A percentile compares a stretch with the other conserved stretches of the same genome.
Conservation (phyloP, 2,797 vertebrate genomes). For the Sebastes variabilis region DNA sequence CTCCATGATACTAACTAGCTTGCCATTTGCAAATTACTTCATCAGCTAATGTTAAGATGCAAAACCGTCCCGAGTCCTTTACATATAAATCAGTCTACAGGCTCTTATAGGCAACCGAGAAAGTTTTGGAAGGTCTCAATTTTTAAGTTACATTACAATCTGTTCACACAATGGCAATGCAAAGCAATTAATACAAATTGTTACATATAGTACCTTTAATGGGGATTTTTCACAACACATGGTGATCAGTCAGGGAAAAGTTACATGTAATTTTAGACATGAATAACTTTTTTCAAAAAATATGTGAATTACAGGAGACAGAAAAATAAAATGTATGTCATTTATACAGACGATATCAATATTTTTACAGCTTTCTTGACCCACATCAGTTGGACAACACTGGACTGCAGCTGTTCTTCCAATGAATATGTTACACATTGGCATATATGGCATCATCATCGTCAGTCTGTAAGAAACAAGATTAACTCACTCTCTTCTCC, state of each 20-base stretch:
- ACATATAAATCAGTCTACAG: no score
- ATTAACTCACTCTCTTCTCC: background rate
- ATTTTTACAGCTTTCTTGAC: background rate
- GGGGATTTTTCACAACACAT: background rate
- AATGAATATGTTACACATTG: conserved; percentile 48
- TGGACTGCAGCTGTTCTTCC: background rate
- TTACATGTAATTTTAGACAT: background rate
- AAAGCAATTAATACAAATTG: no score
- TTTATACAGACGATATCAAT: background rate
- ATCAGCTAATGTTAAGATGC: no score
- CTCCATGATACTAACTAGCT: no score
- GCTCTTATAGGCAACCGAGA: no score
- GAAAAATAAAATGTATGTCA: background rate
- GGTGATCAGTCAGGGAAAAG: background rate
- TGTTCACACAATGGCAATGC: no score
- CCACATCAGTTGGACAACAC: background rate
- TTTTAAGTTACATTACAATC: no score
- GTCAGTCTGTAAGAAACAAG: conserved; percentile 45
- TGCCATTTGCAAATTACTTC: no score
- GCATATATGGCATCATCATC: conserved; percentile 58
- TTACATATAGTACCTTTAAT: no score
- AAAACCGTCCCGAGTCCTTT: no score
- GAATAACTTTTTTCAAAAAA: background rate
- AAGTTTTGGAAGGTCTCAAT: no score
- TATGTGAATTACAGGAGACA: background rate